These are phyloP conservation scores for Bubo blakistoni DNA, from an alignment of 2,113 vertebrate species.

Conservation along the genomic window DNA sequence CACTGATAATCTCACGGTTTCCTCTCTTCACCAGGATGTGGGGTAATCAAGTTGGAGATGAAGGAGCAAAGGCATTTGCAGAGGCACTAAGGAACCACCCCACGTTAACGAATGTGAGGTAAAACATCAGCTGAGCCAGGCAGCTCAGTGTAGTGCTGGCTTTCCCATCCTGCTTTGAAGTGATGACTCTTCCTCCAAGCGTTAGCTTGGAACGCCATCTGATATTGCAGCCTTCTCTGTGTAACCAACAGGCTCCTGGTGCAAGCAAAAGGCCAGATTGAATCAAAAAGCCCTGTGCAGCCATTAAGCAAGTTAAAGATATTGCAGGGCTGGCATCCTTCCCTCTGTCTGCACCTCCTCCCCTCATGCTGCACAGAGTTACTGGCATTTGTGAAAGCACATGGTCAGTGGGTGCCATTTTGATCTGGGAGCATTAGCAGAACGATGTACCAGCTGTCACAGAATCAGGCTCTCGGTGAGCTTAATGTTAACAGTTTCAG, in stretches of 20 bases:
- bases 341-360: background rate
- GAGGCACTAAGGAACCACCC: constrained; percentile 86
- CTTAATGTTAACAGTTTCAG: background rate
- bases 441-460: background rate
- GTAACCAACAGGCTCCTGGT: background rate
- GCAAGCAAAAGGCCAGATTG: background rate
- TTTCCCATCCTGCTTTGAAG: background rate
- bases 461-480: background rate
- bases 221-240: background rate
- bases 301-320: background rate
- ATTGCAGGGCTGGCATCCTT: background rate
- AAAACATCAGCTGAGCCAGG: background rate
- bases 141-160: background rate
- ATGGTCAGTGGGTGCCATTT: constrained; percentile 10
- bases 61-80: constrained; percentile 89
- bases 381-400: background rate
- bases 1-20: background rate
- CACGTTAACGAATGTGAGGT: constrained; percentile 86
- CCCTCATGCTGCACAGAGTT: background rate
- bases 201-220: background rate
- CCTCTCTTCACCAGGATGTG: constrained; percentile 84
- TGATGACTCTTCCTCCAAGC: background rate
- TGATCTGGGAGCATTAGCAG: background rate
- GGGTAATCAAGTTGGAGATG: constrained; percentile 90
- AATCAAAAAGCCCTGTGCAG: background rate